Percentiles rank a stretch among this genome's conserved stretches.
Conservation (phyloP, 2,888 invertebrate genomes). For the Dione juno region DNA sequence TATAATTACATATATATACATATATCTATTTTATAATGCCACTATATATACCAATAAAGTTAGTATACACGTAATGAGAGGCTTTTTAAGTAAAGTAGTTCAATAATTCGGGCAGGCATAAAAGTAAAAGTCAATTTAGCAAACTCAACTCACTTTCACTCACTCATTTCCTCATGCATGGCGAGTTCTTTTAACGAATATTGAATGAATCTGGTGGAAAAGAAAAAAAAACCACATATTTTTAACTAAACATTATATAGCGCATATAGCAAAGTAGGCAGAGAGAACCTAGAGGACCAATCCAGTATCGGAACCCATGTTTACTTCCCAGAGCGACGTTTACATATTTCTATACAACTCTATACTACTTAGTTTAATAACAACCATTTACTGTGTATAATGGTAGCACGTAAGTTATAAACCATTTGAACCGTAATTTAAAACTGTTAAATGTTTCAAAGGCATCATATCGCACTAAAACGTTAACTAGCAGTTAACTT, state of each 20-base stretch:
- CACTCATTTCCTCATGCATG: slow-evolving; percentile 37
- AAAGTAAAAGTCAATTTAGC: slow-evolving; percentile 35
- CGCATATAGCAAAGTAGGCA: not conserved
- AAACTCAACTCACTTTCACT: slow-evolving; percentile 42
- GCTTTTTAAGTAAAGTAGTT: slow-evolving; percentile 16
- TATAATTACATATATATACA: too few species aligned
- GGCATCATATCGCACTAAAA: not conserved
- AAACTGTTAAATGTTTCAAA: slow-evolving; percentile 12
- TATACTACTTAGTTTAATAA: not conserved
- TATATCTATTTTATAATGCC: too few species aligned
- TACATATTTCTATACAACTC: too few species aligned
- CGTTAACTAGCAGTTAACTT: not conserved
- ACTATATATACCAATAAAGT: not conserved
- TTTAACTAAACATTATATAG: not conserved
- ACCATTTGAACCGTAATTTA: slow-evolving; percentile 8
- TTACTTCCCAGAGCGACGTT: too few species aligned
- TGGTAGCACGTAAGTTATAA: not conserved
- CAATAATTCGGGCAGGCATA: slow-evolving; percentile 16
- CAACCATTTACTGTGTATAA: not conserved
- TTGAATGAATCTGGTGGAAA: not conserved
- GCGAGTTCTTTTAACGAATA: slow-evolving; percentile 14
- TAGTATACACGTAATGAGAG: not conserved
- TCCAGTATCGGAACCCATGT: too few species aligned
- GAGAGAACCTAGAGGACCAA: too few species aligned
- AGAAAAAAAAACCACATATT: not conserved